Conservation (phyloP, 2,113 vertebrate species). For the Prinia subflava region DNA sequence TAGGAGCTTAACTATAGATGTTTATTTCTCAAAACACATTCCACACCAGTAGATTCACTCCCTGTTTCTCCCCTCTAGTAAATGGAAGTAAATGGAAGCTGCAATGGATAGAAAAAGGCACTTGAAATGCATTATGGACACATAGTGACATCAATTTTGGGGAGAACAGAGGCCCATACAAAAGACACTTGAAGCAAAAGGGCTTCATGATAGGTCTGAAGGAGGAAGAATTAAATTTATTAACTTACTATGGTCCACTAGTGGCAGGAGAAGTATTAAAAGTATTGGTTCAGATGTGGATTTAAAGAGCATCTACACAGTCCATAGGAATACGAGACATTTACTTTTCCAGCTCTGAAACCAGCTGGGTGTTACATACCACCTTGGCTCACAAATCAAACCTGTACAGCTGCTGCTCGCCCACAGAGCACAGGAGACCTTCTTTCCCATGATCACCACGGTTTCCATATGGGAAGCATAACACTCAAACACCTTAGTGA, state of each 20-base stretch:
- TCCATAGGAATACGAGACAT: background rate
- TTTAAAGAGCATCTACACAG: background rate
- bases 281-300: background rate
- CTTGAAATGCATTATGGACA: background rate
- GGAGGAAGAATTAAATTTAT: background rate
- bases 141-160: background rate
- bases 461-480: background rate
- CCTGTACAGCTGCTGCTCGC: background rate
- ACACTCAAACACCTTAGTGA: background rate
- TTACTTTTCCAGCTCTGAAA: background rate
- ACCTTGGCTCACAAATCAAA: background rate
- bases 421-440: background rate
- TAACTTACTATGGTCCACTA: background rate
- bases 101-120: background rate
- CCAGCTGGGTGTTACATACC: background rate
- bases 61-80: background rate
- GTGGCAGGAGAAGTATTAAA: background rate
- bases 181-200: background rate
- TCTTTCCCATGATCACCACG: background rate
- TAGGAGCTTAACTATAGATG: background rate
- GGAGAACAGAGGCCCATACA: background rate
- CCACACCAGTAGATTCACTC: background rate
- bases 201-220: background rate
- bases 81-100: background rate
- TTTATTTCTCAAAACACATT: background rate